These are phyloP conservation scores for Siniperca chuatsi DNA, from an alignment of 2,113 vertebrate species.

Conservation along the genomic window DNA sequence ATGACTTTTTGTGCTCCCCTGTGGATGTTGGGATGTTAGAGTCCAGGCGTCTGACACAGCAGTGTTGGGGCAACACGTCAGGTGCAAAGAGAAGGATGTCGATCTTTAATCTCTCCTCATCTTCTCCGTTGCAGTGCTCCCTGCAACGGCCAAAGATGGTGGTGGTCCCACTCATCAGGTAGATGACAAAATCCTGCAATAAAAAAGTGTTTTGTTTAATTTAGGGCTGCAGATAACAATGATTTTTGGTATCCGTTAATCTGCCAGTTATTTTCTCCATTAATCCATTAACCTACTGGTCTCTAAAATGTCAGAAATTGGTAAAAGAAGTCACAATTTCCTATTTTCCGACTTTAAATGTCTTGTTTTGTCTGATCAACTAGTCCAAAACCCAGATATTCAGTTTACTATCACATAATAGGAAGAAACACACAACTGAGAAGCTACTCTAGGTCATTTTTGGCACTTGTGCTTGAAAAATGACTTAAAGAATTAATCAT, in stretches of 20 bases:
- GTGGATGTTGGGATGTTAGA: slow-evolving; percentile 22
- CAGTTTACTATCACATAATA: not conserved
- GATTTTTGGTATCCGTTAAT: not conserved
- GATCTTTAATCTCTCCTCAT: slow-evolving; percentile 80
- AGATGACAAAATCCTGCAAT: slow-evolving; percentile 85
- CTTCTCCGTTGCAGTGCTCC: slow-evolving; percentile 75
- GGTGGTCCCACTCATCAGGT: slow-evolving; percentile 82
- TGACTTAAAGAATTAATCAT: no score
- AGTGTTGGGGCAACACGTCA: slow-evolving; percentile 84
- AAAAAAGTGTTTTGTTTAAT: not conserved
- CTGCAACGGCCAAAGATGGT: slow-evolving; percentile 82
- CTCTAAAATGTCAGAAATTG: not conserved
- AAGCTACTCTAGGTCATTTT: not conserved
- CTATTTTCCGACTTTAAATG: not conserved
- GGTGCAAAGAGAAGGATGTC: slow-evolving; percentile 85
- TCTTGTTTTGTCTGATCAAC: not conserved
- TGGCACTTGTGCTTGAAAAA: no score
- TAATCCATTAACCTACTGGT: not conserved
- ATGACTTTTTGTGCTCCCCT: slow-evolving; percentile 58
- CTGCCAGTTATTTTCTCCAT: not conserved
- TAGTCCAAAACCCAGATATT: not conserved
- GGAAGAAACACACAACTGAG: not conserved
- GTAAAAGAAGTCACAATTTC: not conserved
- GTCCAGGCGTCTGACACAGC: slow-evolving; percentile 80
- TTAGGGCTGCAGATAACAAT: not conserved